Percentiles rank a stretch among this genome's conserved stretches.
Evolutionary conservation across 2,113 vertebrate species (phyloP).

Genomic region (Falcunculus frontatus): DNA sequence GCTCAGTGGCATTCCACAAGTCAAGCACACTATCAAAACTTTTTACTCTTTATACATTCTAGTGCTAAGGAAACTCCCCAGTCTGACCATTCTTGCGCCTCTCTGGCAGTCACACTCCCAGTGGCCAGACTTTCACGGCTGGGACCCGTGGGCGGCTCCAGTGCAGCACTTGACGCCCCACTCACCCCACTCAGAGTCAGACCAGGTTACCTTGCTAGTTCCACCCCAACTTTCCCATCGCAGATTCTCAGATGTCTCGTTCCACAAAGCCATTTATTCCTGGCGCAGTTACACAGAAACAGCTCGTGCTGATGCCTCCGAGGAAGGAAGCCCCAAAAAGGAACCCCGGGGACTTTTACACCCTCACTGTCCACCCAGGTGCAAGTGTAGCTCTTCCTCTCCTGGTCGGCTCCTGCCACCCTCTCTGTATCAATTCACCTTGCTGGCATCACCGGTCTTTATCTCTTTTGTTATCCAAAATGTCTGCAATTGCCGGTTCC

Average conservation of each 20-base stretch:
- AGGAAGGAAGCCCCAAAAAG: not conserved
- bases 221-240: not conserved
- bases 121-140: not conserved
- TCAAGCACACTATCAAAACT: not conserved
- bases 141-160: fast-evolving
- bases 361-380: not conserved
- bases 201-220: not conserved
- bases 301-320: fast-evolving
- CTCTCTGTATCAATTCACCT: not conserved
- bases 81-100: not conserved
- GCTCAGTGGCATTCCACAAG: not conserved
- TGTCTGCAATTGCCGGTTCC: not conserved
- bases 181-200: not conserved
- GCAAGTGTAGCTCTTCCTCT: not conserved
- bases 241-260: fast-evolving
- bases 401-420: not conserved
- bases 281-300: not conserved
- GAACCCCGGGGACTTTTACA: not conserved
- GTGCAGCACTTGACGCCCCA: fast-evolving
- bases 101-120: not conserved
- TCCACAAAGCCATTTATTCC: not conserved
- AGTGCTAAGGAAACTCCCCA: not conserved
- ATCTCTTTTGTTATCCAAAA: not conserved
- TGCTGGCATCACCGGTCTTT: fast-evolving
- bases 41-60: not conserved